Base-by-base conservation (phyloP, 2,797 vertebrate species). In the Coluber constrictor region DNA sequence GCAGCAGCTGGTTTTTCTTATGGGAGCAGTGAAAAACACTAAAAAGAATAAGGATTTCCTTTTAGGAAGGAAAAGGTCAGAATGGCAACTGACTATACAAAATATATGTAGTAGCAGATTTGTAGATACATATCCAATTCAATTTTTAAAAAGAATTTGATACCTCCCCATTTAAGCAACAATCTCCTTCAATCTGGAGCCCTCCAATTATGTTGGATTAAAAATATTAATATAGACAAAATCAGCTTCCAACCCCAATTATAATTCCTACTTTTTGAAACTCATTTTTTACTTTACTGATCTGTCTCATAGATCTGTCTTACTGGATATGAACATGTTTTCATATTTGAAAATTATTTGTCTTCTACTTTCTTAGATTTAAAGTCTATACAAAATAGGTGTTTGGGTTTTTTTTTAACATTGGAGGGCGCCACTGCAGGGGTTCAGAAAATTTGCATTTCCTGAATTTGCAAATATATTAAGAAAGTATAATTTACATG, bases 1-100 rank as follows among this genome's bases (percentile, higher is more conserved):
- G 91, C 86, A 93, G 94, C 93, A 55, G 87, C 92, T 93, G 1
- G 92, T 20, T 96, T 96, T 96, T 92, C 94, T 92, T 90, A 88
- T 15, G 87, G 66, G 56, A 94, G 92, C 16, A 87, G 63, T 93
- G 93, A 89, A 89, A 66, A 60, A 93, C 32, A n/a, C 29, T 0
- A 3, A 1, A 56, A 94, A 93, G 89, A 92, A 0, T 16, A 92
- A 79, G 83, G 25, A 1, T 15, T 55, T 94, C 86, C 90, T 94
- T 83, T 87, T 92, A 91, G 0, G 54, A 95, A 93, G 93, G 94
- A 93, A 95, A 94, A 96, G 89, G 93, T 96, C 70, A 12, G 43
- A 74, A 47, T 83, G 79, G 43, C 11, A 83, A 83, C 79, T 83
- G 47, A 83, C 20, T 47, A 12, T 47, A 29, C 1, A 1, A 74